phyloP scores from a whole-genome alignment of 2,888 invertebrate species.

The Endotricha flammealis region DNA sequence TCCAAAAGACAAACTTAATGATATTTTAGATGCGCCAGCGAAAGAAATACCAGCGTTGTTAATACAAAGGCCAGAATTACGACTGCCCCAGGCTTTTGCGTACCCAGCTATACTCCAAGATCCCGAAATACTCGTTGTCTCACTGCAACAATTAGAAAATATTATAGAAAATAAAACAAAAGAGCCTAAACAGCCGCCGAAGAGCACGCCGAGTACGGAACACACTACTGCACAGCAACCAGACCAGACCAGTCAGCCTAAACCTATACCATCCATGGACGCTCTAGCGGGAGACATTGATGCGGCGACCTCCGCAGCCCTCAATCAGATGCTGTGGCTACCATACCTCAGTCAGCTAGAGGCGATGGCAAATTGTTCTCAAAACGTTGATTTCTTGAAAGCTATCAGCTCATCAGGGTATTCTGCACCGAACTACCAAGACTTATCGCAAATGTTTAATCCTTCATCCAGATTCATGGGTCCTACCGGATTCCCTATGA shows the following conservation, averaged over 20 bases:
- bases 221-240: constrained; percentile 34
- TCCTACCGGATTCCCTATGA: constrained; percentile 57
- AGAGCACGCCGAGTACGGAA: constrained; percentile 35
- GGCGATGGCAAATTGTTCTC: constrained; percentile 76
- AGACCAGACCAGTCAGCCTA: constrained; percentile 46
- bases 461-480: constrained; percentile 61
- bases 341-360: constrained; percentile 83
- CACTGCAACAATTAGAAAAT: constrained; percentile 84
- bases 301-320: constrained; percentile 82
- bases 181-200: constrained; percentile 31
- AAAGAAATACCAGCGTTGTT: constrained; percentile 87
- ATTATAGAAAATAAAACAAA: constrained; percentile 76
- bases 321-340: constrained; percentile 86
- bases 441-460: constrained; percentile 72
- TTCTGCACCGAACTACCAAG: constrained; percentile 66
- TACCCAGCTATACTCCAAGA: constrained; percentile 85
- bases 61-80: constrained; percentile 83
- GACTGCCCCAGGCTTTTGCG: constrained; percentile 85
- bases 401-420: constrained; percentile 73
- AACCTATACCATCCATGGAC: constrained; percentile 56
- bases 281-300: constrained; percentile 81
- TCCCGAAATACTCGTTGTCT: constrained; percentile 87
- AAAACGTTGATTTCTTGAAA: constrained; percentile 78
- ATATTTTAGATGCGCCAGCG: constrained; percentile 84
- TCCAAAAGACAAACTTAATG: constrained; percentile 85